A percentile compares a stretch with the other conserved stretches of the same genome.
Conservation (phyloP, 2,888 invertebrate species). For the Nebria salina region DNA sequence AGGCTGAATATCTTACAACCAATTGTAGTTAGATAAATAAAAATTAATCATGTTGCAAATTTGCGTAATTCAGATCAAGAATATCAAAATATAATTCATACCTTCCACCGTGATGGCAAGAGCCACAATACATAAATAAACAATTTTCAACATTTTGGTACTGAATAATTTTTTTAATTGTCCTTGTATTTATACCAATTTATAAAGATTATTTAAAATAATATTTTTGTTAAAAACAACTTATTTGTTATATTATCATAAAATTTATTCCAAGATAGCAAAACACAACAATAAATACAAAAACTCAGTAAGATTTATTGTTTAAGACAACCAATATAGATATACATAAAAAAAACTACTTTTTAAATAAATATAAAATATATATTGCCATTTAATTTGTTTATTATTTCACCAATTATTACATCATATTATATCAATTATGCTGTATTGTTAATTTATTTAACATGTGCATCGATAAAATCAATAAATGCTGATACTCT, state of each 20-base stretch:
- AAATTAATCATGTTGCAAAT: too few species aligned
- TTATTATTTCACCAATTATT: neutral
- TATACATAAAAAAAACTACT: too few species aligned
- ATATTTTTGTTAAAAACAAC: too few species aligned
- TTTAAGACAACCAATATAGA: too few species aligned
- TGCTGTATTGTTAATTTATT: slow-evolving; percentile 37
- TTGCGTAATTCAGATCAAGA: too few species aligned
- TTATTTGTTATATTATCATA: too few species aligned
- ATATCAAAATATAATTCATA: neutral
- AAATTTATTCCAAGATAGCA: too few species aligned
- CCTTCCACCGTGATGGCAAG: neutral
- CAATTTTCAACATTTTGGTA: slow-evolving; percentile 2
- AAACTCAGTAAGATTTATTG: too few species aligned
- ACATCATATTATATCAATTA: neutral
- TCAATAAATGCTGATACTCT: slow-evolving; percentile 64
- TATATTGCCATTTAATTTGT: neutral
- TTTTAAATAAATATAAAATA: too few species aligned
- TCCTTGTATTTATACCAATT: neutral
- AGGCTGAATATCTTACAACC: neutral
- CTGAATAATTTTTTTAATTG: neutral
- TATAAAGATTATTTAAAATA: neutral
- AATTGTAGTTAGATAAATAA: neutral
- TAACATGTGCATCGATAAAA: slow-evolving; percentile 58
- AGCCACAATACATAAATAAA: neutral
- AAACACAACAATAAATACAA: too few species aligned